These are phyloP conservation scores for Tokudaia tokunoshimensis DNA, from an alignment of 2,797 vertebrate species.

Conservation along the genomic window DNA sequence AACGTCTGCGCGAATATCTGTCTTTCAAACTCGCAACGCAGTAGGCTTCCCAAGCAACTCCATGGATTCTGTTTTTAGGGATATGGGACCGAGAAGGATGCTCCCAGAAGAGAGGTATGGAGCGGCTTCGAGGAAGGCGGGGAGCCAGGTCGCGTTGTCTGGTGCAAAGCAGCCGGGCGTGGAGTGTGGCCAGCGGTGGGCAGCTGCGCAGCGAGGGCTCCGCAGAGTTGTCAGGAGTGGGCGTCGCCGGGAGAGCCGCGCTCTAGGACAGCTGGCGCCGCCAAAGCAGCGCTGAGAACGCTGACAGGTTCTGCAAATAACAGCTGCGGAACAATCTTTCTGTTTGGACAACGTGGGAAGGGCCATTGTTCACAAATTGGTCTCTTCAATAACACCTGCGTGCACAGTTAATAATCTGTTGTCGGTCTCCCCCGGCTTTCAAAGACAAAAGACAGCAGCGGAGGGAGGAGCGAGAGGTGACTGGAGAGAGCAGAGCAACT, in stretches of 20 bases:
- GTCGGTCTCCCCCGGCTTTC: constrained; percentile 65
- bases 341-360: constrained; percentile 85
- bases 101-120: not conserved
- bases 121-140: not conserved
- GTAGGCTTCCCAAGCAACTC: not conserved
- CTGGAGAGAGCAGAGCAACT: constrained; percentile 53
- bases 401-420: constrained; percentile 81
- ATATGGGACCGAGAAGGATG: not conserved
- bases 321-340: constrained; percentile 80
- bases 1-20: not conserved
- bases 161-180: not conserved
- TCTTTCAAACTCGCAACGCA: not conserved
- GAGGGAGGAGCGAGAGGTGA: constrained; percentile 68
- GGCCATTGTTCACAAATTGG: constrained; percentile 84
- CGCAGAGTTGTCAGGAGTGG: constrained; percentile 51
- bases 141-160: not conserved
- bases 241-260: constrained; percentile 27
- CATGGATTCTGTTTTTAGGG: not conserved
- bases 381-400: constrained; percentile 83
- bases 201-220: not conserved
- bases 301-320: constrained; percentile 83
- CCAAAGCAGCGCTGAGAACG: not conserved
- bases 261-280: constrained; percentile 74
- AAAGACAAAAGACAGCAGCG: constrained; percentile 78
- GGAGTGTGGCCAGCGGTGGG: not conserved